These are phyloP conservation scores for Lagria hirta DNA, from an alignment of 2,888 invertebrate genomes.

Conservation along the genomic window DNA sequence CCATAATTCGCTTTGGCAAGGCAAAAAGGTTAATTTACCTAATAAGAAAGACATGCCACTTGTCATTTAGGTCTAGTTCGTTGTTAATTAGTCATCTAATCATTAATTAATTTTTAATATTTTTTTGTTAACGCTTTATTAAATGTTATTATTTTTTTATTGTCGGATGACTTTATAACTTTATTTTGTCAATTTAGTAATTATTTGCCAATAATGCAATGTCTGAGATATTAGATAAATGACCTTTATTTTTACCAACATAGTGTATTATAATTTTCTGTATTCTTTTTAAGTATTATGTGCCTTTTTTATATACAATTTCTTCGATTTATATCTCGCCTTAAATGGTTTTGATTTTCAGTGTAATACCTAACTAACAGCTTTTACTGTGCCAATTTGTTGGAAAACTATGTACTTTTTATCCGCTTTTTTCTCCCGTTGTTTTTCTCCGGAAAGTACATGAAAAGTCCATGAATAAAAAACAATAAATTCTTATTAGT, in stretches of 20 bases:
- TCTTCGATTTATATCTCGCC: slow-evolving; percentile 16
- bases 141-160: slow-evolving; percentile 38
- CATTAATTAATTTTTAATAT: slow-evolving; percentile 37
- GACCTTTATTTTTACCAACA: slow-evolving; percentile 40
- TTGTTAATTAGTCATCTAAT: slow-evolving; percentile 51
- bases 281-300: slow-evolving; percentile 41
- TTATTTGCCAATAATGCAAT: slow-evolving; percentile 45
- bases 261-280: slow-evolving; percentile 26
- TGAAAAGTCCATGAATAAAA: slow-evolving; percentile 44
- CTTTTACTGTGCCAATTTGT: slow-evolving; percentile 47
- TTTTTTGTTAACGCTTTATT: slow-evolving; percentile 44
- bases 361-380: no score
- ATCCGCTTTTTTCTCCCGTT: slow-evolving; percentile 26
- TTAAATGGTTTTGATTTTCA: slow-evolving; percentile 25
- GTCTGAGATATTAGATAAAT: slow-evolving; percentile 47
- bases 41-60: slow-evolving; percentile 94
- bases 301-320: slow-evolving; percentile 43
- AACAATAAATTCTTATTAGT: slow-evolving; percentile 51
- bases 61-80: slow-evolving; percentile 69
- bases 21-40: slow-evolving; percentile 89
- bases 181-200: slow-evolving; percentile 29
- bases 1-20: slow-evolving; percentile 98
- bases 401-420: slow-evolving; percentile 31
- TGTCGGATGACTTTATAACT: slow-evolving; percentile 18
- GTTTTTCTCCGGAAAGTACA: slow-evolving; percentile 17